Conservation (phyloP, 2,888 invertebrate genomes). For the Oxycera nigricornis region DNA sequence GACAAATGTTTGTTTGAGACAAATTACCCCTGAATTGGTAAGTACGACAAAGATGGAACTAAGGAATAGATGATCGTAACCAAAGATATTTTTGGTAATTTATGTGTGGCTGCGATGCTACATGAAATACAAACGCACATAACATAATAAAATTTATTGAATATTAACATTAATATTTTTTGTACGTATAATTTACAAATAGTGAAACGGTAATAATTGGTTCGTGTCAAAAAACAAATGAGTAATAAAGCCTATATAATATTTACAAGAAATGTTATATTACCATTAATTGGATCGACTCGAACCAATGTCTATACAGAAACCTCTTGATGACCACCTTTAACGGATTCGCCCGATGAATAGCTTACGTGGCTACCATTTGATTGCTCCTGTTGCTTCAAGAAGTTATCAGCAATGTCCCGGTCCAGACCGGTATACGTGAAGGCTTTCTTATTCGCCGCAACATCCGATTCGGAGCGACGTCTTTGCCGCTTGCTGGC, state of each 20-base stretch:
- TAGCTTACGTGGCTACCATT: slow-evolving; percentile 57
- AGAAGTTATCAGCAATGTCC: slow-evolving; percentile 59
- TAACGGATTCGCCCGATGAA: slow-evolving; percentile 51
- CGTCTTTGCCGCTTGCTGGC: slow-evolving; percentile 57
- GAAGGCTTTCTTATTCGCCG: slow-evolving; percentile 55
- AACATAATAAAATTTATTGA: too few species aligned
- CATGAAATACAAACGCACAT: too few species aligned
- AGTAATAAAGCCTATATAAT: slow-evolving; percentile 11
- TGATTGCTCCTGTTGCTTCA: slow-evolving; percentile 59
- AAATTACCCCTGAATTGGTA: too few species aligned
- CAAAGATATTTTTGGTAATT: too few species aligned
- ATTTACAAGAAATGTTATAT: slow-evolving; percentile 17
- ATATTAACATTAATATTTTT: slow-evolving; percentile 2
- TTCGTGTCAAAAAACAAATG: neutral
- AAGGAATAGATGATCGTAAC: too few species aligned
- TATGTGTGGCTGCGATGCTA: too few species aligned
- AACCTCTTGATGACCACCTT: slow-evolving; percentile 56
- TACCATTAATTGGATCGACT: neutral
- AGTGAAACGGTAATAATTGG: slow-evolving; percentile 34
- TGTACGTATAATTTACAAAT: slow-evolving; percentile 40
- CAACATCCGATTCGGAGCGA: slow-evolving; percentile 59
- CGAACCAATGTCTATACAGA: slow-evolving; percentile 51
- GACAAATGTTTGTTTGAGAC: too few species aligned
- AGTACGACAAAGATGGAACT: too few species aligned
- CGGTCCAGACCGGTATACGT: slow-evolving; percentile 60